These are phyloP conservation scores for Darwinula stevensoni DNA, from an alignment of 2,888 invertebrate genomes.

Conservation along the genomic window DNA sequence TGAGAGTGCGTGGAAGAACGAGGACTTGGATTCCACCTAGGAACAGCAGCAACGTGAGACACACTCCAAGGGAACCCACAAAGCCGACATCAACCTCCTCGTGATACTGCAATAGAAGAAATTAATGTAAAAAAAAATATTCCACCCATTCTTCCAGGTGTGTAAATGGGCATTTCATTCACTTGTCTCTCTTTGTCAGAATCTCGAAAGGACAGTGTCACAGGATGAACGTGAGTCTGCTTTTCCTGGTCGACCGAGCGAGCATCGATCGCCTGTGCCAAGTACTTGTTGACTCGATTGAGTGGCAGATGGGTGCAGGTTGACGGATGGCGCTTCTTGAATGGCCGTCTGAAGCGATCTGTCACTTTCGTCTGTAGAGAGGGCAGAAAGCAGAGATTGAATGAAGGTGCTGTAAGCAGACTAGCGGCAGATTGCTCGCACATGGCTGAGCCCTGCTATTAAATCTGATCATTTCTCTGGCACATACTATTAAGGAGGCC, in stretches of 20 bases:
- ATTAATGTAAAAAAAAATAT: slow-evolving; percentile 12
- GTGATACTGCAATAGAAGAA: too few relatives aligned
- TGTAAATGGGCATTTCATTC: slow-evolving; percentile 15
- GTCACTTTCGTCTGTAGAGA: slow-evolving; percentile 43
- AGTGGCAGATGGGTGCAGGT: slow-evolving; percentile 35
- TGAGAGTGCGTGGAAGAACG: slow-evolving; percentile 51
- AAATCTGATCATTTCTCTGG: too few relatives aligned
- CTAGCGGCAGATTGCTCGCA: too few relatives aligned
- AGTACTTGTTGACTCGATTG: slow-evolving; percentile 68
- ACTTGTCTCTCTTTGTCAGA: slow-evolving; percentile 47
- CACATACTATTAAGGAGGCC: too few relatives aligned
- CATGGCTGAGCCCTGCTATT: too few relatives aligned
- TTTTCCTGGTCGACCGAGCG: slow-evolving; percentile 68
- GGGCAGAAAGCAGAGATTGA: too few relatives aligned
- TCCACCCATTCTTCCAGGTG: not conserved
- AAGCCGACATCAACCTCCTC: slow-evolving; percentile 58
- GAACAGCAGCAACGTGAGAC: slow-evolving; percentile 38
- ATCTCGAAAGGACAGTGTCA: slow-evolving; percentile 60
- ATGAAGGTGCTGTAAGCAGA: too few relatives aligned
- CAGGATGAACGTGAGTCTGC: slow-evolving; percentile 52
- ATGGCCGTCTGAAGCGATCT: slow-evolving; percentile 56
- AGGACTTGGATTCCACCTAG: slow-evolving; percentile 44
- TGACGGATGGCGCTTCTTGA: slow-evolving; percentile 49
- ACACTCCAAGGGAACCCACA: slow-evolving; percentile 37
- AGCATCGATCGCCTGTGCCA: slow-evolving; percentile 68